These are phyloP conservation scores for Falco concolor DNA, from an alignment of 2,797 vertebrate genomes.

Conservation along the genomic window DNA sequence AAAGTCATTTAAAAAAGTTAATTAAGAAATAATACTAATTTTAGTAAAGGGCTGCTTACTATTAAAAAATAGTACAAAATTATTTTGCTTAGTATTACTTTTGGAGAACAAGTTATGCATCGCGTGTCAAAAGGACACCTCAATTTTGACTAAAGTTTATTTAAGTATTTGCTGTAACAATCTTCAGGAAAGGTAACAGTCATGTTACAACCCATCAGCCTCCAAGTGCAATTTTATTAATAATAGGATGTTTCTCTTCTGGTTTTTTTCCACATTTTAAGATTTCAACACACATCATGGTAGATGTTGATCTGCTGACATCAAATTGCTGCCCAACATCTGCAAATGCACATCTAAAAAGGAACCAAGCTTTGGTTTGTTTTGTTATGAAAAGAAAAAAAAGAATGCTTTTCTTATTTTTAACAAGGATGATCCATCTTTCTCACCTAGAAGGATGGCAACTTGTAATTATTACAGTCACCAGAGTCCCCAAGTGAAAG, in stretches of 20 bases:
- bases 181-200: background rate
- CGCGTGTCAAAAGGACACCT: background rate
- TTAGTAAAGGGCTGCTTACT: background rate
- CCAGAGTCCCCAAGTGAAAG: constrained; percentile 23
- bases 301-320: background rate
- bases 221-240: background rate
- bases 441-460: background rate
- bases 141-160: background rate
- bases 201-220: background rate
- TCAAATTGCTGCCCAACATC: background rate
- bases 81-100: background rate
- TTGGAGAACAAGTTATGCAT: background rate
- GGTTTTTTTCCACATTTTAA: background rate
- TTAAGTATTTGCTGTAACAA: background rate
- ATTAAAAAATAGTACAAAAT: background rate
- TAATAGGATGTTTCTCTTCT: background rate
- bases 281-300: background rate
- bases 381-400: background rate
- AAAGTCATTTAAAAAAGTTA: background rate
- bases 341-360: background rate
- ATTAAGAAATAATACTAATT: background rate
- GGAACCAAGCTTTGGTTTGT: background rate
- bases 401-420: background rate
- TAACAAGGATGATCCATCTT: background rate
- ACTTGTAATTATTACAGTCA: constrained; percentile 23